phyloP scores from a whole-genome alignment of 2,113 vertebrate species.

The Marcusenius ussheri region DNA sequence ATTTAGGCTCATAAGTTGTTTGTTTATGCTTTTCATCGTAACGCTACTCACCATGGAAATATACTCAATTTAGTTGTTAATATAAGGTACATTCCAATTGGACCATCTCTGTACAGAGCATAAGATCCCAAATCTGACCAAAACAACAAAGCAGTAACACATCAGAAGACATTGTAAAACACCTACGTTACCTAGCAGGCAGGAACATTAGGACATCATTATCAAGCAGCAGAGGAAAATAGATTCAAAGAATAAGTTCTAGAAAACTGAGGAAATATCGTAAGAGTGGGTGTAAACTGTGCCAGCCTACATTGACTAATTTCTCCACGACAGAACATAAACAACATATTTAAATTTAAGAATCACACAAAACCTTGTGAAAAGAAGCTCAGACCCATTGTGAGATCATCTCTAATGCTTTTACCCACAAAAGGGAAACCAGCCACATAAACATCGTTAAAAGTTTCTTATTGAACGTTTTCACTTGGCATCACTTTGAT shows the following conservation, averaged over 20 bases:
- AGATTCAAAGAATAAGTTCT: background rate
- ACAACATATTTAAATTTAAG: background rate
- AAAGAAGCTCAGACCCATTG: background rate
- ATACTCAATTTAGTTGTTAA: background rate
- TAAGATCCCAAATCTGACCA: background rate
- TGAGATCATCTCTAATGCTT: background rate
- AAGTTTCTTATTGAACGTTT: background rate
- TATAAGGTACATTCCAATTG: background rate
- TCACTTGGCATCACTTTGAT: background rate
- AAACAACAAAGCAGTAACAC: background rate
- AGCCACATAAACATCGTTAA: background rate
- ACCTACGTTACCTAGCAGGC: background rate
- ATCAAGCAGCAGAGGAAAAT: background rate
- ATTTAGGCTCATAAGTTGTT: background rate
- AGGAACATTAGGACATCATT: background rate
- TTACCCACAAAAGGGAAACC: background rate
- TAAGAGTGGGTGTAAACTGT: background rate
- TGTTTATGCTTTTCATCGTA: background rate
- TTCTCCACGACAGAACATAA: background rate
- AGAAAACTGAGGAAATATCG: background rate
- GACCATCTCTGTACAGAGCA: background rate
- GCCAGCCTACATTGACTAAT: background rate
- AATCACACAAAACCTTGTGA: background rate
- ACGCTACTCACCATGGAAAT: background rate
- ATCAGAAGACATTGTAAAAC: background rate